A percentile compares a stretch with the other conserved stretches of the same genome.
Conservation (phyloP, 53 echinoderm and acorn worm genomes). For the Stichopus horrens region DNA sequence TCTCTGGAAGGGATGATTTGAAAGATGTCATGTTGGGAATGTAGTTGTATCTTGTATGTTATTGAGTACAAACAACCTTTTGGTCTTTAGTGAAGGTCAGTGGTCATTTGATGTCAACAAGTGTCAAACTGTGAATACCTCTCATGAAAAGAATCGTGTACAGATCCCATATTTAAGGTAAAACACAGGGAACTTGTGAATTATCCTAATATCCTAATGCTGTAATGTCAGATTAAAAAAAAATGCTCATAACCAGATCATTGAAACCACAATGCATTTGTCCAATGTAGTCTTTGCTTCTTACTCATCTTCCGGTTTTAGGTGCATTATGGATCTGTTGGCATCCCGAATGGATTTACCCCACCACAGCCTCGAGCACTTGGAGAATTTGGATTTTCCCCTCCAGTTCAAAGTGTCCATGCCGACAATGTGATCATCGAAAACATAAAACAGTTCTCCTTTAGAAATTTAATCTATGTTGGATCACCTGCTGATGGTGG, state of each 20-base stretch:
- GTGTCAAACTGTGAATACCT: neutral
- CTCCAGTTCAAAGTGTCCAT: conserved; percentile 29
- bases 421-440: conserved; percentile 60
- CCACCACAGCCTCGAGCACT: conserved; percentile 49
- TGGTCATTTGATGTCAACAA: too few species aligned
- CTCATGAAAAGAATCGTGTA: neutral
- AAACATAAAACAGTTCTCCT: conserved; percentile 58
- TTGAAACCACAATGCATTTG: neutral
- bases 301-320: neutral
- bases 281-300: neutral
- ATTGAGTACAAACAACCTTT: too few species aligned
- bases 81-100: too few species aligned
- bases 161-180: neutral
- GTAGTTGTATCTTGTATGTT: too few species aligned
- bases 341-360: conserved; percentile 52
- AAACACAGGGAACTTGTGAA: neutral
- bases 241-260: neutral
- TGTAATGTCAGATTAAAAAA: neutral
- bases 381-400: conserved; percentile 35
- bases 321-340: conserved; percentile 75
- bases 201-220: neutral
- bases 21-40: too few species aligned
- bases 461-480: conserved; percentile 55
- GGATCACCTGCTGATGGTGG: conserved; percentile 4
- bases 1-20: too few species aligned